Base-by-base conservation (phyloP, 1,140 invertebrate species). In the Zaprionus camerounensis region DNA sequence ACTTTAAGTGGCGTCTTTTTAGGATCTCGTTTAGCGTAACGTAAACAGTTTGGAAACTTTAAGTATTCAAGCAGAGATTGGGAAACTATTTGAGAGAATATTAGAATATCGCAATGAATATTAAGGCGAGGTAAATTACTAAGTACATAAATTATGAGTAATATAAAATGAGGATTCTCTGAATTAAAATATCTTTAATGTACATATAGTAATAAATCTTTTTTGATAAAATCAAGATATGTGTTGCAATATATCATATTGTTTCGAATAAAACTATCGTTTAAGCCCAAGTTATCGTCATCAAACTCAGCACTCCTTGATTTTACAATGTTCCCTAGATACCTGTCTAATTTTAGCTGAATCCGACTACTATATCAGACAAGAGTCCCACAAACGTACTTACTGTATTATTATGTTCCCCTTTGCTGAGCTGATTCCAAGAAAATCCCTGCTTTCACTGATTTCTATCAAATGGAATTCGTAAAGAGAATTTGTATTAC, bases 1-100 rank as follows among this genome's bases (percentile, higher is more conserved):
- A 28, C 38, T 67, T 67, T 67, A 58, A 49, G 26, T 66, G 61
- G 56, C 51, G 11, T 38, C 36, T n/a, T 31, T 71, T 36, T 13
- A 13, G 26, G 67, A 70, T 62, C 51, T 53, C 11, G 24, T 15
- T 51, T 62, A n/a, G 38, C 26, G 26, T 6, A 28, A 28, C 26
- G 26, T 31, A 15, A 38, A 13, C n/a, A 17, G 26, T 26, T 49
- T 36, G 17, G 46, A 51, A 24, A 51, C 22, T 51, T 51, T 51
- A 24, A 51, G 20, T 20, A 24, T 2, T 17, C n/a, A 9, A 46
- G 41, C n/a, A 12, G 46, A 51, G 20, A 22, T 51, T 51, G 17
- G 20, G 4, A 24, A 51, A 51, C 20, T 12, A 51, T 51, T 13
- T 24, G 6, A 7, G 6, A 20, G 41, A 0, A 17, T 17, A 17